These are phyloP conservation scores for Porites rus DNA, from an alignment of 92 coral and sea anemone genomes.

Conservation along the genomic window DNA sequence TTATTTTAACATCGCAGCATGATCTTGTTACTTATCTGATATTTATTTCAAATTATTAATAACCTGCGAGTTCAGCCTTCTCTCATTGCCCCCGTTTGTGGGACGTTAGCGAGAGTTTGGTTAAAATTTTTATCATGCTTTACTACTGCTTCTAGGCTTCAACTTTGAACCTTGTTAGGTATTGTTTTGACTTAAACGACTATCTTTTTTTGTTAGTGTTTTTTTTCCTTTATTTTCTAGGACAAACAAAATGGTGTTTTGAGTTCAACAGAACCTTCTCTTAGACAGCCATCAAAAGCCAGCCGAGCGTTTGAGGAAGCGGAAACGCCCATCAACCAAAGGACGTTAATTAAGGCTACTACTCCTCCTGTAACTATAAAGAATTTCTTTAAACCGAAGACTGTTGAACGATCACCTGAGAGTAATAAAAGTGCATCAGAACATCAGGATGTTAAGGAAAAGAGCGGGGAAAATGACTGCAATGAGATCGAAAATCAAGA, in stretches of 20 bases:
- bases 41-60: too few species aligned
- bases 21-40: too few species aligned
- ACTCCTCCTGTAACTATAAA: slow-evolving; percentile 92
- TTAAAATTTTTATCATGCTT: not conserved
- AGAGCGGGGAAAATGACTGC: not conserved
- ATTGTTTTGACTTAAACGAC: not conserved
- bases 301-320: slow-evolving; percentile 70
- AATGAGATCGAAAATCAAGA: not conserved
- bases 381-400: slow-evolving; percentile 82
- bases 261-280: slow-evolving; percentile 59
- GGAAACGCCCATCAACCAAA: slow-evolving; percentile 69
- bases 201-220: too few species aligned
- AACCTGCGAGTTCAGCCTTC: too few species aligned
- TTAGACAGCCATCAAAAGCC: slow-evolving; percentile 48
- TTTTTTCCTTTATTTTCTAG: slow-evolving; percentile 43
- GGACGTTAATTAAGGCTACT: slow-evolving; percentile 83
- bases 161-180: too few species aligned
- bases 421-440: not conserved
- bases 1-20: too few species aligned
- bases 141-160: too few species aligned
- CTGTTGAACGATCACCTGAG: not conserved
- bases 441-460: not conserved
- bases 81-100: too few species aligned
- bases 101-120: too few species aligned
- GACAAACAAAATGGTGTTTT: slow-evolving; percentile 74